phyloP scores from a whole-genome alignment of 2,888 invertebrate species.

The Andrena bicolor region DNA sequence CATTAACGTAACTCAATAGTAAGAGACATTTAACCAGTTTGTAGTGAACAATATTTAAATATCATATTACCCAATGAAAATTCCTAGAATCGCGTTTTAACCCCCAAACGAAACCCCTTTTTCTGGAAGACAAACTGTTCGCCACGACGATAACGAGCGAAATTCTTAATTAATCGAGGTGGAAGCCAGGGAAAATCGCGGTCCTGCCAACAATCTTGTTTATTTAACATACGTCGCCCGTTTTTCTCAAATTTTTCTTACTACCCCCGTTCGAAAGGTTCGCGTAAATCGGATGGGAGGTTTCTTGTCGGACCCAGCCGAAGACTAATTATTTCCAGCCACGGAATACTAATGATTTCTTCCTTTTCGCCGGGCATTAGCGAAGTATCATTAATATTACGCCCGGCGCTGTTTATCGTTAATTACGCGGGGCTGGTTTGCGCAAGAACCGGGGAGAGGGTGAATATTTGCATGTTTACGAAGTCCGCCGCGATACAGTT shows the following conservation, averaged over 20 bases:
- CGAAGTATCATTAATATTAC: conserved; percentile 58
- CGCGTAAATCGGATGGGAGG: background rate
- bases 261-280: background rate
- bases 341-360: conserved; percentile 55
- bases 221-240: conserved; percentile 55
- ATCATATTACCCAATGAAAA: too few species aligned
- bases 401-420: conserved; percentile 38
- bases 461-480: conserved; percentile 13
- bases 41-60: too few species aligned
- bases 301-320: conserved; percentile 43
- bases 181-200: conserved; percentile 16
- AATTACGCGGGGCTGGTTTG: conserved; percentile 45
- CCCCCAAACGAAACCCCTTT: conserved; percentile 25
- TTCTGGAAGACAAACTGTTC: conserved; percentile 9
- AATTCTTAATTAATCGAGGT: conserved; percentile 60
- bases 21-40: too few species aligned
- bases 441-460: background rate
- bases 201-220: conserved; percentile 63
- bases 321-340: conserved; percentile 62
- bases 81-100: background rate
- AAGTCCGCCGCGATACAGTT: background rate
- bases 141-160: conserved; percentile 57
- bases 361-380: conserved; percentile 36
- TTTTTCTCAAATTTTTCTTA: conserved; percentile 52
- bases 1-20: too few species aligned